These are phyloP conservation scores for Nannospalax galili DNA, from an alignment of 2,113 vertebrate species.

Conservation along the genomic window DNA sequence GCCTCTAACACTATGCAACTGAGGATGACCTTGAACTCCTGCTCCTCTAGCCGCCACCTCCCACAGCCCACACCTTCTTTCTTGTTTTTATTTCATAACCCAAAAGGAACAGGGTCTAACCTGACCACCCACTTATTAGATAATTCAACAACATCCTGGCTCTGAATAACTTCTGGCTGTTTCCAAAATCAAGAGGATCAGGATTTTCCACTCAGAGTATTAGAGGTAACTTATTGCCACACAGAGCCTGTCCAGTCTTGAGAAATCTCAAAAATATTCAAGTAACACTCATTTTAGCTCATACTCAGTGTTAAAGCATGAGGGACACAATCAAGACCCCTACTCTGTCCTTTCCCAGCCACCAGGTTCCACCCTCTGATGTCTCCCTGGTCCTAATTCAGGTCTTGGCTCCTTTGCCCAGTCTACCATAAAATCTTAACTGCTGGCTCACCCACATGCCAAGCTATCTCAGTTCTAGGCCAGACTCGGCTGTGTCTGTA, in stretches of 20 bases:
- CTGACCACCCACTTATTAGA: slow-evolving; percentile 61
- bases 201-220: slow-evolving; percentile 35
- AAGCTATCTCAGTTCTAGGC: neutral
- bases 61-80: neutral
- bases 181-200: slow-evolving; percentile 42
- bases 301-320: neutral
- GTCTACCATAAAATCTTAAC: neutral
- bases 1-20: neutral
- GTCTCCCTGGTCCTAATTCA: neutral
- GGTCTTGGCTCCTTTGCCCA: neutral
- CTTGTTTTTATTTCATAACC: slow-evolving; percentile 62
- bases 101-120: slow-evolving; percentile 24
- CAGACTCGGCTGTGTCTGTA: neutral
- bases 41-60: neutral
- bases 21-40: neutral
- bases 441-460: neutral
- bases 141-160: slow-evolving; percentile 19
- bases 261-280: slow-evolving; percentile 32
- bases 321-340: neutral
- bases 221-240: slow-evolving; percentile 1
- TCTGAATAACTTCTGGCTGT: slow-evolving; percentile 8
- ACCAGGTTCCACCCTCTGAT: neutral
- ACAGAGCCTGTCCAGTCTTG: neutral
- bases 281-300: neutral
- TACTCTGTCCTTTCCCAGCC: neutral